phyloP scores from a whole-genome alignment of 1,140 invertebrate genomes.

The Colletes latitarsis region DNA sequence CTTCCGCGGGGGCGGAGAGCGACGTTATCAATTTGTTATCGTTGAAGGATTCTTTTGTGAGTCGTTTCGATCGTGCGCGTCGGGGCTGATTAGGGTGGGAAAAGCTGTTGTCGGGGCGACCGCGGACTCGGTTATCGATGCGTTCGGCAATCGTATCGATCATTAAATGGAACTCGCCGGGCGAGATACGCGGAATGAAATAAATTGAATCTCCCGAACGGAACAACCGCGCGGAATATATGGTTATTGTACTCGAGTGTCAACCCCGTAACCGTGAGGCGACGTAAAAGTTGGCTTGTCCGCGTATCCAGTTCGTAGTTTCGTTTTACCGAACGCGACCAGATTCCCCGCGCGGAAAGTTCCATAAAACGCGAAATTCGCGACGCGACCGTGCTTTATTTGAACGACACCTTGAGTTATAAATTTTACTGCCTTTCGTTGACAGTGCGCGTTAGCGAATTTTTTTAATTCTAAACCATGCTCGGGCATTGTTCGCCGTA shows the following conservation, averaged over 20 bases:
- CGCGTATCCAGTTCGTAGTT: conserved; percentile 8
- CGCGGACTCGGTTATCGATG: background rate
- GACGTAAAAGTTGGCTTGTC: conserved; percentile 19
- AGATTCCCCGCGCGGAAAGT: background rate
- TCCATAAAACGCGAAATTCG: conserved; percentile 11
- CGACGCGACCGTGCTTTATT: background rate
- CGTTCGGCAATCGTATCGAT: background rate
- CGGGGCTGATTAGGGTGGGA: background rate
- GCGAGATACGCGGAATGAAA: background rate
- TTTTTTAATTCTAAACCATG: background rate
- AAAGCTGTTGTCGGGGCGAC: background rate
- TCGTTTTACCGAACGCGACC: conserved; percentile 30
- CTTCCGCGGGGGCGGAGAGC: too few relatives aligned
- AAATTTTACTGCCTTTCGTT: background rate
- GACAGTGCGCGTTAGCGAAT: background rate
- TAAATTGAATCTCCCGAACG: conserved; percentile 1
- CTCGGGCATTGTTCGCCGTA: too few relatives aligned
- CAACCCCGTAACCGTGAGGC: conserved; percentile 6
- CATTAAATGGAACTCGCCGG: background rate
- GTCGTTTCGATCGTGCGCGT: background rate
- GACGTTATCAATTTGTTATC: conserved; percentile 17
- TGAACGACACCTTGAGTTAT: conserved; percentile 12
- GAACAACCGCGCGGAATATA: conserved; percentile 7
- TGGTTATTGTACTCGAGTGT: conserved; percentile 22
- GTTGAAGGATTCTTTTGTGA: conserved; percentile 15